Evolutionary conservation across 2,888 invertebrate genomes (phyloP).

Genomic region (Perizoma flavofasciatum): DNA sequence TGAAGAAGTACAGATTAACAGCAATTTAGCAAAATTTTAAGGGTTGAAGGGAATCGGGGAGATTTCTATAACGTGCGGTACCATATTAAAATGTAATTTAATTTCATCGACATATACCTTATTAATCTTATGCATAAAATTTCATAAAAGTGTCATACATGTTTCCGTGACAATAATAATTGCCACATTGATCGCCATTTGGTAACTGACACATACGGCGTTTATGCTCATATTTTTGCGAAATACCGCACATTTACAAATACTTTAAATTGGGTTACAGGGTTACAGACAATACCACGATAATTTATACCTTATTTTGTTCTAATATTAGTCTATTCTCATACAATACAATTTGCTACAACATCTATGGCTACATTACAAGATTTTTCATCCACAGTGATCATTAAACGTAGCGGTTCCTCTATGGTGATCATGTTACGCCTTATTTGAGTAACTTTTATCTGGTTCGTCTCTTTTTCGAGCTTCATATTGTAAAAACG

Average conservation of each 20-base stretch:
- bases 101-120: no score
- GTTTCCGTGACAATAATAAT: no score
- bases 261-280: constrained; percentile 21
- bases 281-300: constrained; percentile 28
- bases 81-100: not conserved
- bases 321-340: constrained; percentile 35
- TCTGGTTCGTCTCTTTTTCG: no score
- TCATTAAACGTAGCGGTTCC: no score
- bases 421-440: no score
- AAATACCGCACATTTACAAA: constrained; percentile 20
- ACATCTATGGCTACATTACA: constrained; percentile 65
- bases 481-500: no score
- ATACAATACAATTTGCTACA: constrained; percentile 61
- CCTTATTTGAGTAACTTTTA: no score
- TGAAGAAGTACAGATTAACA: constrained; percentile 13
- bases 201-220: constrained; percentile 5
- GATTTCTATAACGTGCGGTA: constrained; percentile 8
- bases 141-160: no score
- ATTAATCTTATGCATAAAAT: not conserved
- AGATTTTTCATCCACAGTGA: constrained; percentile 41
- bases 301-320: constrained; percentile 24
- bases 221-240: constrained; percentile 6
- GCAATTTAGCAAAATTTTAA: constrained; percentile 12
- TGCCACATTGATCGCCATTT: no score
- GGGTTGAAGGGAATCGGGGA: constrained; percentile 1